Conservation (phyloP, 2,113 vertebrate species). For the Damaliscus lunatus region DNA sequence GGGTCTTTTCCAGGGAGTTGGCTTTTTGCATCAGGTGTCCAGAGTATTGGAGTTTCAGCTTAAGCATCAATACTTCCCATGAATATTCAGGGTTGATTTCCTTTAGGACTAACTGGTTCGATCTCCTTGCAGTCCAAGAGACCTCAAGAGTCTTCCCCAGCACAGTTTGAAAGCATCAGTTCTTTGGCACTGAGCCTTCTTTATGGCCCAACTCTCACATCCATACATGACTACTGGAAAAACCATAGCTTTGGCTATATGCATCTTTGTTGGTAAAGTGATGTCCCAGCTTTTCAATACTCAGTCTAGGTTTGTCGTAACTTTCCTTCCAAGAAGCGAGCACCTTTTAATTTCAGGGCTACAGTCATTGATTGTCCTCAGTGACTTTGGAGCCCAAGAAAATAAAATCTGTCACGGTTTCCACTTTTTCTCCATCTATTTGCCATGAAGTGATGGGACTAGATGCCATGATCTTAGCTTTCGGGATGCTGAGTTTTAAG, state of each 20-base stretch:
- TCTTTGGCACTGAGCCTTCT: not conserved
- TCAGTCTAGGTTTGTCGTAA: not conserved
- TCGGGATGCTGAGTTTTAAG: not conserved
- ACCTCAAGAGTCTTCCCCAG: not conserved
- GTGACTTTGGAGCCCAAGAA: not conserved
- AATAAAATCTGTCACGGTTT: not conserved
- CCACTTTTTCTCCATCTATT: not conserved
- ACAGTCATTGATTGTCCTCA: not conserved
- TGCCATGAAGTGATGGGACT: not conserved
- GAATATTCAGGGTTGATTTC: not conserved
- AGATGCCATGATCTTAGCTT: not conserved
- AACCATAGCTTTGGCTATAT: not conserved
- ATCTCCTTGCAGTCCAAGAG: not conserved
- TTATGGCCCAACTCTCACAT: not conserved
- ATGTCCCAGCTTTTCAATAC: not conserved
- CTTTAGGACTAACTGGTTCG: not conserved
- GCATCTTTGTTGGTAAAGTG: not conserved
- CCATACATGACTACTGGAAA: not conserved
- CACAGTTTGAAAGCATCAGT: not conserved
- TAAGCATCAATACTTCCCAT: not conserved
- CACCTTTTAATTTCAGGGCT: not conserved
- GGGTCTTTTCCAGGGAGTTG: not conserved
- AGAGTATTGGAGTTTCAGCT: not conserved
- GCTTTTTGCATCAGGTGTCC: not conserved
- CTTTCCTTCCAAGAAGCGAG: not conserved